phyloP scores from a whole-genome alignment of 2,113 vertebrate species.

The Phocoena phocoena region DNA sequence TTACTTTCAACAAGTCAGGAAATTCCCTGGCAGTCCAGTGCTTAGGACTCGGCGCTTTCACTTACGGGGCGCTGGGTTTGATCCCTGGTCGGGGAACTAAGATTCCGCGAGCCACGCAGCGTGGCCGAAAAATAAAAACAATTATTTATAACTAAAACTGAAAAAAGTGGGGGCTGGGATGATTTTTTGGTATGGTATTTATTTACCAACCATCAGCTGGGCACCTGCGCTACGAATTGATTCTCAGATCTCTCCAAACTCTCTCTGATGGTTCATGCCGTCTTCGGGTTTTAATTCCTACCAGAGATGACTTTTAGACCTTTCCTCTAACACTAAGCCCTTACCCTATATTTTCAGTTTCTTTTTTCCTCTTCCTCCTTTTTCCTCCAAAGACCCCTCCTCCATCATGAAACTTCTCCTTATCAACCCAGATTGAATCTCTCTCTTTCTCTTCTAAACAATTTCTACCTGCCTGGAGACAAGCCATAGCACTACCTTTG shows the following conservation, averaged over 20 bases:
- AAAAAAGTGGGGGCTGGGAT: not conserved
- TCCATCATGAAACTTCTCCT: not conserved
- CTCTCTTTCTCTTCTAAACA: not conserved
- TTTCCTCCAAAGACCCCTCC: not conserved
- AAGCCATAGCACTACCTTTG: not conserved
- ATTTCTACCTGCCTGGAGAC: not conserved
- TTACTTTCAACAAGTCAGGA: no score
- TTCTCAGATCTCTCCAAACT: not conserved
- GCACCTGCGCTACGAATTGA: not conserved
- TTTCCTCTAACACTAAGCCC: not conserved
- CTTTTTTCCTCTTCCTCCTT: not conserved
- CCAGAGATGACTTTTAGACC: not conserved
- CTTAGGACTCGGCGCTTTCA: no score
- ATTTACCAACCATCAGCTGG: not conserved
- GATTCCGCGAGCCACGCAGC: no score
- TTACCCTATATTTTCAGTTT: not conserved
- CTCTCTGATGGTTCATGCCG: not conserved
- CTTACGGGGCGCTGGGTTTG: no score
- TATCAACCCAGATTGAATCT: not conserved
- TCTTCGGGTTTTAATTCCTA: not conserved
- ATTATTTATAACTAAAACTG: slow-evolving; percentile 12
- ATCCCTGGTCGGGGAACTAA: no score
- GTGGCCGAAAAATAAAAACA: not conserved
- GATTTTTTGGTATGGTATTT: not conserved
- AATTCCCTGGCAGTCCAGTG: no score